Evolutionary conservation across 2,888 invertebrate genomes (phyloP), one percentile per base, ranked within the genome.

Genomic region (Baronia brevicornis): DNA sequence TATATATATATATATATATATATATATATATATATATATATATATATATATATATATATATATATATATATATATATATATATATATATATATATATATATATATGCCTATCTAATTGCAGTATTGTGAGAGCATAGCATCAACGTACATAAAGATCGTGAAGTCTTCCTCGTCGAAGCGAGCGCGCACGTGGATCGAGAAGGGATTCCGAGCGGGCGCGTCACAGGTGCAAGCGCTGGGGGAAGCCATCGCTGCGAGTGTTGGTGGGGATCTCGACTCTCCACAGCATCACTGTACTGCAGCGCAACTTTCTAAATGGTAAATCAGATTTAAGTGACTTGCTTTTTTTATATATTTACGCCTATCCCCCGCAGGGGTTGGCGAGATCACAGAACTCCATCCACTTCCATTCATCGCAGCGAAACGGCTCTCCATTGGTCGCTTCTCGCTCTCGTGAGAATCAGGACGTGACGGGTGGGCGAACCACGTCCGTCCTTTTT

Each of bases 41-140:
- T n/a, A n/a, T n/a, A n/a, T n/a, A n/a, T n/a, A n/a, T n/a, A n/a
- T n/a, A n/a, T n/a, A n/a, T n/a, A n/a, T n/a, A n/a, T n/a, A n/a
- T n/a, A n/a, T n/a, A n/a, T n/a, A n/a, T n/a, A n/a, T n/a, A n/a
- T n/a, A n/a, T n/a, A n/a, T n/a, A n/a, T n/a, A n/a, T n/a, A n/a
- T n/a, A n/a, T n/a, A n/a, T n/a, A n/a, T n/a, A n/a, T n/a, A n/a
- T n/a, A n/a, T 13, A 5, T 13, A 20, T 21, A 22, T 14, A 6
- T 18, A 22, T 4, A 10, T 12, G 4, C 3, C 7, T 21, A 6
- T 11, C 30, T 25, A 5, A 25, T 64, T 74, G n/a, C 73, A 91
- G 87, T 93, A 91, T 60, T 89, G 92, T 41, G 91, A 91, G 60
- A 90, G 91, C 42, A 88, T 92, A 51, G 89, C 92, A 0, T 90